Conservation (phyloP, 2,113 vertebrate species). For the Perca schrenkii region DNA sequence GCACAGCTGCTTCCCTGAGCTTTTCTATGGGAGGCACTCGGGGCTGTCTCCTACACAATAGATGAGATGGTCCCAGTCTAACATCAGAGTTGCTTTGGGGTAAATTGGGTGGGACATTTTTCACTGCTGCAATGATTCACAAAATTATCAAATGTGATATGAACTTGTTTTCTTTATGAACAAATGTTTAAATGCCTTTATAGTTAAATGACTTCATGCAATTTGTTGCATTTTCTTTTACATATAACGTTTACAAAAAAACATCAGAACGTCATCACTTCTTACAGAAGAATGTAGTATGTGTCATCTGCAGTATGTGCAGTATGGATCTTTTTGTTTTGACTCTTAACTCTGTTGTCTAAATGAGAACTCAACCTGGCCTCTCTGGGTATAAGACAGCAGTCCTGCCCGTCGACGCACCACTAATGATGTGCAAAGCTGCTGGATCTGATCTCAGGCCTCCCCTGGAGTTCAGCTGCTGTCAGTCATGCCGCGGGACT, state of each 20-base stretch:
- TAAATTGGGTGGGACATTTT: background rate
- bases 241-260: background rate
- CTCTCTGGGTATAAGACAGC: slow-evolving; percentile 5
- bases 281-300: background rate
- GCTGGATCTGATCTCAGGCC: slow-evolving; percentile 62
- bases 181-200: background rate
- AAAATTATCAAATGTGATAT: background rate
- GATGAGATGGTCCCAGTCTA: background rate
- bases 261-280: background rate
- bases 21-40: background rate
- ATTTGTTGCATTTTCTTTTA: background rate
- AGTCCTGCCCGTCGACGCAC: slow-evolving; percentile 38
- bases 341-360: background rate
- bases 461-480: slow-evolving; percentile 60
- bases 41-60: background rate
- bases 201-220: background rate
- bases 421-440: slow-evolving; percentile 79
- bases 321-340: background rate
- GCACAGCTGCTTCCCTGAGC: background rate
- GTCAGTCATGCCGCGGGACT: slow-evolving; percentile 65
- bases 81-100: background rate
- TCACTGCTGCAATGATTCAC: background rate
- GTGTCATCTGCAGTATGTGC: background rate
- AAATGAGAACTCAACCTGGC: slow-evolving; percentile 27
- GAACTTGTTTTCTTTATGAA: background rate